Conservation (phyloP, 2,797 vertebrate species). For the Erpetoichthys calabaricus region DNA sequence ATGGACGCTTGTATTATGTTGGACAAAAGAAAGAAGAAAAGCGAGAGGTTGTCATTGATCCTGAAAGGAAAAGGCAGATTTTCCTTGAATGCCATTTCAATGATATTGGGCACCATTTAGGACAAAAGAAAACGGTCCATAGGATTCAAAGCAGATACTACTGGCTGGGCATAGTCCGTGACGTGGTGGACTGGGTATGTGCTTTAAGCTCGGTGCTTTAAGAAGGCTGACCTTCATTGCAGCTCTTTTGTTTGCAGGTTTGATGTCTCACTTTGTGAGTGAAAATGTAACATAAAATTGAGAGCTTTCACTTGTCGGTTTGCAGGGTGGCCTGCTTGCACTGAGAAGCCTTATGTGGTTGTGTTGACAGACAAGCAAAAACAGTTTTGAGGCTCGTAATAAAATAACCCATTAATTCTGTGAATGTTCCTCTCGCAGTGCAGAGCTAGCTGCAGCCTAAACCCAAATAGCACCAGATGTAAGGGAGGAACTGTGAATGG, state of each 20-base stretch:
- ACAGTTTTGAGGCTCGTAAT: no score
- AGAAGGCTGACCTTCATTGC: not conserved
- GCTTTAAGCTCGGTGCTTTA: not conserved
- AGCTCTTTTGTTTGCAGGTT: no score
- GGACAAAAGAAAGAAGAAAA: slow-evolving; percentile 77
- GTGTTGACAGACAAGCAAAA: no score
- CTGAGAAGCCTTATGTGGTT: no score
- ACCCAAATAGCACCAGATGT: no score
- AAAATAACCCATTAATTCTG: no score
- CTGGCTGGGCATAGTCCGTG: slow-evolving; percentile 83
- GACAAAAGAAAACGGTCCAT: slow-evolving; percentile 82
- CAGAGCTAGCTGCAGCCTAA: no score
- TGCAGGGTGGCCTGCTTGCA: no score
- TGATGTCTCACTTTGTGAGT: not conserved
- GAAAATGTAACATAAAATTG: no score
- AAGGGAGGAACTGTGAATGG: no score
- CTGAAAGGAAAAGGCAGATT: slow-evolving; percentile 61
- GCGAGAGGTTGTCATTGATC: slow-evolving; percentile 74
- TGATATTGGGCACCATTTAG: slow-evolving; percentile 70
- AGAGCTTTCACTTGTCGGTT: no score
- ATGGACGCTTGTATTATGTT: slow-evolving; percentile 70
- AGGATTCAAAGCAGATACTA: slow-evolving; percentile 80
- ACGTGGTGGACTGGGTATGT: slow-evolving; percentile 80
- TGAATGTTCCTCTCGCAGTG: no score
- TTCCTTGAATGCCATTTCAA: slow-evolving; percentile 77